Evolutionary conservation across 2,888 invertebrate species (phyloP).

Genomic region (Aethes cnicana): DNA sequence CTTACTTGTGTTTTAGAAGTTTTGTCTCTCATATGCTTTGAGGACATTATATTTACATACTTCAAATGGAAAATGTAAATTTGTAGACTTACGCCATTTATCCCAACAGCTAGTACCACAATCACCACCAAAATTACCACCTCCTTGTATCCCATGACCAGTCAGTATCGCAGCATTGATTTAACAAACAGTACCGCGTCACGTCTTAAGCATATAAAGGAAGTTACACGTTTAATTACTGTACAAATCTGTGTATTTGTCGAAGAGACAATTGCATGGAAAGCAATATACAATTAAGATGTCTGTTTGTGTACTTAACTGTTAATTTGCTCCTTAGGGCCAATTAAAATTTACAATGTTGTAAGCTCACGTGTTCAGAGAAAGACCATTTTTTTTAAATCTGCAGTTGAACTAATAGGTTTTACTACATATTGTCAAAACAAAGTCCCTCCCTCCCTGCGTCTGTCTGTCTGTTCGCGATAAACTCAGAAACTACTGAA

Average conservation of each 20-base stretch:
- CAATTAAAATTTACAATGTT: not conserved
- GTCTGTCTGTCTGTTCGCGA: too few relatives aligned
- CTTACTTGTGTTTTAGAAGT: too few relatives aligned
- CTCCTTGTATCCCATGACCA: slow-evolving; percentile 41
- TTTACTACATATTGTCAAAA: too few relatives aligned
- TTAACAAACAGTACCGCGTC: slow-evolving; percentile 11
- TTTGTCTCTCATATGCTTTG: too few relatives aligned
- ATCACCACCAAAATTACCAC: slow-evolving; percentile 45
- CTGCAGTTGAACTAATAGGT: too few relatives aligned
- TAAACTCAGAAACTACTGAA: too few relatives aligned
- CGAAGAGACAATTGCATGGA: slow-evolving; percentile 18
- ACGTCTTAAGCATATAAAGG: slow-evolving; percentile 39
- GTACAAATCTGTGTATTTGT: slow-evolving; percentile 5
- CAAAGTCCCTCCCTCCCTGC: too few relatives aligned
- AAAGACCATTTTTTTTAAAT: too few relatives aligned
- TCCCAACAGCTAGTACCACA: slow-evolving; percentile 41
- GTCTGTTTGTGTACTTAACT: slow-evolving; percentile 13
- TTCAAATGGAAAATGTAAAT: too few relatives aligned
- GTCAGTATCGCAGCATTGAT: not conserved
- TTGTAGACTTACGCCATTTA: slow-evolving; percentile 57
- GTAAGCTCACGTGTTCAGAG: too few relatives aligned
- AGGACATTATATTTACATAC: too few relatives aligned
- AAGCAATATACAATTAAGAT: slow-evolving; percentile 8
- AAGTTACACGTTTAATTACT: slow-evolving; percentile 18
- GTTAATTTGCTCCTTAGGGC: not conserved